A percentile compares a stretch with the other conserved stretches of the same genome.
Evolutionary conservation across 1,140 invertebrate species (phyloP).

Genomic region (Heliconius hermathena): DNA sequence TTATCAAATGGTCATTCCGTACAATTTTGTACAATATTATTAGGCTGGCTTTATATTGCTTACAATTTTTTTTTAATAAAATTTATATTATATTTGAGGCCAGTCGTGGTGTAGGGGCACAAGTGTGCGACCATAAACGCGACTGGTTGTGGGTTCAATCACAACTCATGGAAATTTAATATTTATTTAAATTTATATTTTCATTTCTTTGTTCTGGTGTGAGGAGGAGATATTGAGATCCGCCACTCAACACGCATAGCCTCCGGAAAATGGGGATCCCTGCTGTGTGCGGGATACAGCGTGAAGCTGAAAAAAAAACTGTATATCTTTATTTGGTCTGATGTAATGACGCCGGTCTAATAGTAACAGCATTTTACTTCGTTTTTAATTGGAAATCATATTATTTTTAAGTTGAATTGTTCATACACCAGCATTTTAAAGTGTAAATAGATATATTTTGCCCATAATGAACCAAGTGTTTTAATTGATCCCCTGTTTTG

Average conservation of each 20-base stretch:
- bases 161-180: too few species aligned
- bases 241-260: too few species aligned
- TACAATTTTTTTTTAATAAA: background rate
- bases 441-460: constrained; percentile 80
- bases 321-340: constrained; percentile 25
- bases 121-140: too few species aligned
- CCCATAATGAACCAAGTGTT: constrained; percentile 62
- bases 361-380: constrained; percentile 59
- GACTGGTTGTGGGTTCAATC: too few species aligned
- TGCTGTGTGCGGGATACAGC: too few species aligned
- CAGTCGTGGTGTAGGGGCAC: too few species aligned
- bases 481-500: constrained; percentile 23
- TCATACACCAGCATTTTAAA: constrained; percentile 75
- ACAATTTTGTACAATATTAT: constrained; percentile 39
- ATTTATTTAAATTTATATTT: too few species aligned
- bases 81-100: constrained; percentile 18
- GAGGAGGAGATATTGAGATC: too few species aligned
- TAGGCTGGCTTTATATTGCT: constrained; percentile 32
- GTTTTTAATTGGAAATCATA: constrained; percentile 66
- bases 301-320: too few species aligned
- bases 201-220: too few species aligned
- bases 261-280: too few species aligned
- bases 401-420: constrained; percentile 72
- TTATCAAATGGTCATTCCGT: constrained; percentile 41
- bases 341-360: constrained; percentile 44